Evolutionary conservation across 2,113 vertebrate genomes (phyloP).

Genomic region (Penelope pileata): DNA sequence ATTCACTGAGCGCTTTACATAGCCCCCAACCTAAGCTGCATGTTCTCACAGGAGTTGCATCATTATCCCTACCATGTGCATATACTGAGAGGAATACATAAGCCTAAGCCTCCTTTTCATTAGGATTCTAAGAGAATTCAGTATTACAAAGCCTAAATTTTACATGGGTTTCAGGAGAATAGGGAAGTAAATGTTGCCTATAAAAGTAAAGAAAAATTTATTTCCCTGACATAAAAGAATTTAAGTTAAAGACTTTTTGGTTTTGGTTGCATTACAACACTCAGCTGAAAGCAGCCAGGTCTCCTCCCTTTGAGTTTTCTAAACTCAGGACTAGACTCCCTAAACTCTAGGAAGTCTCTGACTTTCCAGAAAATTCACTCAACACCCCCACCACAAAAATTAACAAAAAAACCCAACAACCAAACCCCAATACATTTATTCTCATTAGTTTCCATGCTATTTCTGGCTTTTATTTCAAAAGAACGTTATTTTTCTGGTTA

Average conservation of each 20-base stretch:
- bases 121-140: slow-evolving; percentile 1
- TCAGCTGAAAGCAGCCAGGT: slow-evolving; percentile 43
- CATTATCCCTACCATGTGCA: background rate
- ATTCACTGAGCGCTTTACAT: background rate
- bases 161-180: background rate
- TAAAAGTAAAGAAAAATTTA: slow-evolving; percentile 15
- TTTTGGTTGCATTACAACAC: background rate
- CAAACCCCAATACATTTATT: background rate
- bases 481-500: background rate
- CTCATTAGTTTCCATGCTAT: slow-evolving; percentile 17
- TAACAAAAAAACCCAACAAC: background rate
- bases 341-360: background rate
- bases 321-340: background rate
- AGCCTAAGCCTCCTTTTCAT: background rate
- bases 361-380: slow-evolving; percentile 27
- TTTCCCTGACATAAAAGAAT: background rate
- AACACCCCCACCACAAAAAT: slow-evolving; percentile 9
- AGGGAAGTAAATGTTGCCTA: background rate
- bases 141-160: background rate
- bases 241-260: background rate
- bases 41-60: background rate
- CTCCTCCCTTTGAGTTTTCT: slow-evolving; percentile 42
- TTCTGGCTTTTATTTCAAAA: slow-evolving; percentile 8
- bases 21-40: background rate
- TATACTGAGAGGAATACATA: background rate